A percentile compares a stretch with the other conserved stretches of the same genome.
Evolutionary conservation across 2,113 vertebrate genomes (phyloP).

Genomic region (Equus przewalskii): DNA sequence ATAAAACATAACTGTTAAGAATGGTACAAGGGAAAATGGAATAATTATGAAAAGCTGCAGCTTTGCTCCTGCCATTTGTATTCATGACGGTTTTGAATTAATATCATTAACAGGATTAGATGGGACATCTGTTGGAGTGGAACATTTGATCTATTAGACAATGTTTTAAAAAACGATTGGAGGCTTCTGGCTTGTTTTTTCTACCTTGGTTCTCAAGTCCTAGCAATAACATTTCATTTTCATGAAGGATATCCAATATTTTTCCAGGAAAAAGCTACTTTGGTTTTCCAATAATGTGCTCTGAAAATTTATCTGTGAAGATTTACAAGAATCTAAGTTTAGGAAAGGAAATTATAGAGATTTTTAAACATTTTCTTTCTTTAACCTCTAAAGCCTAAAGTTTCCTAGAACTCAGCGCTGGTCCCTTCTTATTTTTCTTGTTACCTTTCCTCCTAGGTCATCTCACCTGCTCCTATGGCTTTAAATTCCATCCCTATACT

Average conservation of each 20-base stretch:
- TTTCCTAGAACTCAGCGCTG: background rate
- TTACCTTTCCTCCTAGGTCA: background rate
- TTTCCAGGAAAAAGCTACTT: constrained; percentile 44
- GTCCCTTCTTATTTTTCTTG: background rate
- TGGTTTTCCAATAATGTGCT: constrained; percentile 1
- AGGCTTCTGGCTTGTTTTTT: constrained; percentile 1
- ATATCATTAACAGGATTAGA: background rate
- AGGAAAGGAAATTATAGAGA: background rate
- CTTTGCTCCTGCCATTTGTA: background rate
- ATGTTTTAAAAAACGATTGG: background rate
- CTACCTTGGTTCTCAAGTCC: background rate
- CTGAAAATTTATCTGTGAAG: constrained; percentile 34
- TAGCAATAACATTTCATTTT: constrained; percentile 33
- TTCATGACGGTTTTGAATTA: constrained; percentile 11
- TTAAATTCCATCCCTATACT: background rate
- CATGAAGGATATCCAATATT: background rate
- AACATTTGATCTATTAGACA: background rate
- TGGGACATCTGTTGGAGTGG: background rate
- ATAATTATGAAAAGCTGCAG: background rate
- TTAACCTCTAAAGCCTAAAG: background rate
- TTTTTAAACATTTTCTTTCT: background rate
- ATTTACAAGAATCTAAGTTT: background rate
- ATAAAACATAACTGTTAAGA: constrained; percentile 9
- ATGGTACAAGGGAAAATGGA: background rate
- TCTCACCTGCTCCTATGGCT: background rate